phyloP scores from a whole-genome alignment of 2,888 invertebrate genomes.

The Diadromus collaris region DNA sequence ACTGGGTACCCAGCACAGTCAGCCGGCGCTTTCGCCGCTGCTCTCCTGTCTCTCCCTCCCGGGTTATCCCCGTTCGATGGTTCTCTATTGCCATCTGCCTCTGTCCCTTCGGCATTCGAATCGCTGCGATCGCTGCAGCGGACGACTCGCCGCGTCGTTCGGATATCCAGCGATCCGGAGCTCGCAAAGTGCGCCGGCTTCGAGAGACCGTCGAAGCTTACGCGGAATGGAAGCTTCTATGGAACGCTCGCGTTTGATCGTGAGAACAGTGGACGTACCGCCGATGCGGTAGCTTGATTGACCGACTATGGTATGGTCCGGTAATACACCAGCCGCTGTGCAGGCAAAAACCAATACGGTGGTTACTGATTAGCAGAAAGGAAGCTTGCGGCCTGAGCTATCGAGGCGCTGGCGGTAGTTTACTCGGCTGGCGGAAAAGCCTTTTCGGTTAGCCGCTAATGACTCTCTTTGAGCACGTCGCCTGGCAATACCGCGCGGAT shows the following conservation, averaged over 20 bases:
- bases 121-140: slow-evolving; percentile 11
- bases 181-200: slow-evolving; percentile 49
- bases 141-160: slow-evolving; percentile 19
- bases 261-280: slow-evolving; percentile 25
- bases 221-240: slow-evolving; percentile 23
- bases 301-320: slow-evolving; percentile 10
- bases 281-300: slow-evolving; percentile 9
- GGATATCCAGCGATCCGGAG: slow-evolving; percentile 25
- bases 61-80: not conserved
- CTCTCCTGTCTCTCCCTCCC: slow-evolving; percentile 8
- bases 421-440: slow-evolving; percentile 40
- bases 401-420: slow-evolving; percentile 1
- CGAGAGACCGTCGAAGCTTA: not conserved
- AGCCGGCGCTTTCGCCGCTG: not conserved
- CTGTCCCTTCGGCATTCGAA: slow-evolving; percentile 35
- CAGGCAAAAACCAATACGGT: slow-evolving; percentile 24
- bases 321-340: not conserved
- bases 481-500: slow-evolving; percentile 43
- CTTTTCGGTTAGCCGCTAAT: slow-evolving; percentile 59
- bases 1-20: slow-evolving; percentile 1
- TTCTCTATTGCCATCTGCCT: slow-evolving; percentile 1
- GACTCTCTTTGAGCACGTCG: slow-evolving; percentile 50
- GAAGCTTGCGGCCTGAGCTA: slow-evolving; percentile 31
- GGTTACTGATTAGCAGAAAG: slow-evolving; percentile 32
- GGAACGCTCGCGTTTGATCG: slow-evolving; percentile 46